phyloP scores from a whole-genome alignment of 2,888 invertebrate species.

The Limnephilus auricula region DNA sequence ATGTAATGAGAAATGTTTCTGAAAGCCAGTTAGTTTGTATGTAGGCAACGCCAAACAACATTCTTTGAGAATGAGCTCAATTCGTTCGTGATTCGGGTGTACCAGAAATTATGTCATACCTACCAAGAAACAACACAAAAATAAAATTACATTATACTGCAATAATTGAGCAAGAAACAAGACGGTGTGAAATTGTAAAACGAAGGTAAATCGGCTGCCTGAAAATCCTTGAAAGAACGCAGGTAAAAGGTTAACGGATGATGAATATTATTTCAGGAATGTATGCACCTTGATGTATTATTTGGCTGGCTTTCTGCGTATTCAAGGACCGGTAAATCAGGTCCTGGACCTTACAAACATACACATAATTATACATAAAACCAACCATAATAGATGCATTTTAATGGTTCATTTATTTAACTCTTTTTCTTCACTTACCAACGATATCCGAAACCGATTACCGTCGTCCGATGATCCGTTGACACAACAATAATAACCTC shows the following conservation, averaged over 20 bases:
- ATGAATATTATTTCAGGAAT: conserved; percentile 2
- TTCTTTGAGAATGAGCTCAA: neutral
- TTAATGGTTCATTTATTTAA: neutral
- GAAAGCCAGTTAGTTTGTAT: conserved; percentile 2
- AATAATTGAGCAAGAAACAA: neutral
- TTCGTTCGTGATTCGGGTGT: neutral
- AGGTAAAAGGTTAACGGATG: neutral
- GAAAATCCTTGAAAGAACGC: neutral
- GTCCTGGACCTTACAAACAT: neutral
- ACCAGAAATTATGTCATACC: neutral
- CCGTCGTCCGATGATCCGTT: neutral
- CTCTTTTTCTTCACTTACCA: conserved; percentile 32
- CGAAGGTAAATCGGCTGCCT: neutral
- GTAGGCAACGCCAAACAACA: neutral
- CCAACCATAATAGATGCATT: neutral
- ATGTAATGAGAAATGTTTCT: neutral
- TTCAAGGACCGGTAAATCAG: conserved; percentile 31
- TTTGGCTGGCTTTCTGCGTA: conserved; percentile 21
- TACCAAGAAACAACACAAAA: neutral
- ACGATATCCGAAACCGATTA: conserved; percentile 26
- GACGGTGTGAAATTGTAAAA: neutral
- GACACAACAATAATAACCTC: conserved; percentile 51
- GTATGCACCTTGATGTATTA: neutral
- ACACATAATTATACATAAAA: neutral
- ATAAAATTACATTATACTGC: neutral